Evolutionary conservation across 1,140 invertebrate genomes (phyloP), one percentile per base, ranked within the genome.

Genomic region (Littorina saxatilis): DNA sequence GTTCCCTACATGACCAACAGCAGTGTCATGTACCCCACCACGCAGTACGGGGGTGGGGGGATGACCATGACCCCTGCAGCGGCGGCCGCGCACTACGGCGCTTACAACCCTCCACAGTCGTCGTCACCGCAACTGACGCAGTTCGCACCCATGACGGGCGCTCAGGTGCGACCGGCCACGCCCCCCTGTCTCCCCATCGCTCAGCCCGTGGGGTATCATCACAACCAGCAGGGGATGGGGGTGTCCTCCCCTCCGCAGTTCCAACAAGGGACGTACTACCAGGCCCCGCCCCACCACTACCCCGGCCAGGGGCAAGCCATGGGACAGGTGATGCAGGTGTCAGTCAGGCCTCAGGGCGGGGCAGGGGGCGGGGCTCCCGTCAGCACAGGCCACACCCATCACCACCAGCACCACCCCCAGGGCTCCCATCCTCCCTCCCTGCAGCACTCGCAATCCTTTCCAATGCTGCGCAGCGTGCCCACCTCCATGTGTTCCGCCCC

Each of bases 381-480:
- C 32, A 20, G 2, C 15, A 15, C 9, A 3, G 66, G 23, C 37
- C 70, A 47, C 20, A 39, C 39, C 39, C 70, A 73, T 43, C 68
- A 39, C 68, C 68, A 72, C 37, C 68, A 39, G 2, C 68, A 72
- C 2, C 37, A 39, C 3, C 37, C 13, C 37, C 68, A 32, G 17
- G 39, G 43, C 3, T 1, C 5, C 15, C 74, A 32, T 20, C 29
- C 52, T 20, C 52, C 76, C 23, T 9, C 76, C 7, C 76, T 78
- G 35, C 76, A 78, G 55, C 76, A 78, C 29, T 78, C 76, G 27
- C 76, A 78, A 58, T 78, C 76, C 37, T 78, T 66, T 29, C 27
- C 76, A 3, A 32, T 78, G 3, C 37, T 78, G n/a, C 76, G 76
- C 37, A 29, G 55, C 7, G 39, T 40, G 15, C 76, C 76, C 39